A percentile compares a stretch with the other conserved stretches of the same genome.
Evolutionary conservation across 2,797 vertebrate species (phyloP).

Genomic region (Sebastes minor): DNA sequence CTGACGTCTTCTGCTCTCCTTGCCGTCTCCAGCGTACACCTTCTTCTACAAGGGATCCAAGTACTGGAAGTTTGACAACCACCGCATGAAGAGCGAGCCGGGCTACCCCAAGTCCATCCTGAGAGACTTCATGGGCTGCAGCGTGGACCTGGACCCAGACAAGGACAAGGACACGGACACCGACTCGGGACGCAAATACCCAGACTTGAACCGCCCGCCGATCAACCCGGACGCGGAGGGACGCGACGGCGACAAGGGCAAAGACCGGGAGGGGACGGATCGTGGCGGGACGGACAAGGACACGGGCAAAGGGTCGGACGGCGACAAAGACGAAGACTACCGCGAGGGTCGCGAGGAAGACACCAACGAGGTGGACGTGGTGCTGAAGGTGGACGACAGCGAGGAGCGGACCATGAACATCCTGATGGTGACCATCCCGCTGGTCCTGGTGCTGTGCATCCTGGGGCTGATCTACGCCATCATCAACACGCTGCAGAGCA

Average conservation of each 20-base stretch:
- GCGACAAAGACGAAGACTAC: slow-evolving; percentile 56
- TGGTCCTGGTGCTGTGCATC: slow-evolving; percentile 93
- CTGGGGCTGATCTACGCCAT: slow-evolving; percentile 92
- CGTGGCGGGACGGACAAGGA: slow-evolving; percentile 55
- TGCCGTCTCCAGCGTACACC: slow-evolving; percentile 86
- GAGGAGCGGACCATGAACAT: slow-evolving; percentile 90
- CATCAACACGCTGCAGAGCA: slow-evolving; percentile 94
- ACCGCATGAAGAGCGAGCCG: slow-evolving; percentile 92
- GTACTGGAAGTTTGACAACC: slow-evolving; percentile 99
- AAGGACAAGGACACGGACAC: slow-evolving; percentile 77
- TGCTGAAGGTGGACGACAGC: slow-evolving; percentile 94
- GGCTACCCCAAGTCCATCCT: slow-evolving; percentile 97
- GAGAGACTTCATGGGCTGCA: slow-evolving; percentile 96
- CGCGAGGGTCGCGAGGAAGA: slow-evolving; percentile 77
- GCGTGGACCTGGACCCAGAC: slow-evolving; percentile 82
- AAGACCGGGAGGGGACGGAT: slow-evolving; percentile 38
- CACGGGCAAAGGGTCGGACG: slow-evolving; percentile 34
- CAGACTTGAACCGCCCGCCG: slow-evolving; percentile 80
- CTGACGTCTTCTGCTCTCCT: background rate
- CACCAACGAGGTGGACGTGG: slow-evolving; percentile 90
- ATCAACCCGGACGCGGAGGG: slow-evolving; percentile 81
- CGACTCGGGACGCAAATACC: slow-evolving; percentile 80
- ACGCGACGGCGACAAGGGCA: slow-evolving; percentile 66
- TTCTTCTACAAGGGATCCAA: slow-evolving; percentile 96
- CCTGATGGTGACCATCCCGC: slow-evolving; percentile 91